Base-by-base conservation (phyloP, 2,888 invertebrate genomes). In the Phyllotreta cruciferae region DNA sequence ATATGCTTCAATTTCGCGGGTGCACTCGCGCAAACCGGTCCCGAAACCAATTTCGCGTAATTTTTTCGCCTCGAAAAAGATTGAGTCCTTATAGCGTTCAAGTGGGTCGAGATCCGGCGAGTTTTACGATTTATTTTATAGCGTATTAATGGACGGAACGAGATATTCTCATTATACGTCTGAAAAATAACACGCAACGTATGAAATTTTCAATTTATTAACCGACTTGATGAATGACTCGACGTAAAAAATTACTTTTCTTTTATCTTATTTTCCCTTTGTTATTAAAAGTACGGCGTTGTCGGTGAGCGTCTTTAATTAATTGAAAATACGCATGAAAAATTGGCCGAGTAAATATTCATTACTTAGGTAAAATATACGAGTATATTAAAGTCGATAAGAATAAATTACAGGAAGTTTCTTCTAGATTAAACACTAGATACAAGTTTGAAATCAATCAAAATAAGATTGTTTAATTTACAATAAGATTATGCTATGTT, bases 121-220 rank as follows among this genome's bases (percentile, higher is more conserved):
- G 44, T 35, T 54, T 53, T 54, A 54, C 39, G 13, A 56, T 56
- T 36, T 13, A 44, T 56, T 56, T 56, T 56, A 56, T 44, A 10
- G 56, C 44, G 14, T 9, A 56, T 35, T 56, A 56, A 56, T 56
- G 56, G 42, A 56, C 13, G 56, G 44, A 44, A 56, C 56, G 13
- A 56, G 44, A 44, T 56, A 44, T 44, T 9, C 44, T 56, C 44
- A 44, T 56, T 56, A 56, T 44, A 13, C 37, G 42, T 44, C 11
- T 41, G 44, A 36, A 35, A 36, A 35, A 34, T n/a, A 44, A 56
- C 56, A 56, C 56, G 56, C 56, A 56, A 56, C 35, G 44, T 56
- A 56, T 35, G 13, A 56, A 56, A 10, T 56, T 56, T 56, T 56
- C 56, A 56, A 56, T 56, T 56, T 56, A 44, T 56, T 56, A 44